Evolutionary conservation across 2,113 vertebrate species (phyloP), one percentile per base, ranked within the genome.

Genomic region (Ptyas mucosa): DNA sequence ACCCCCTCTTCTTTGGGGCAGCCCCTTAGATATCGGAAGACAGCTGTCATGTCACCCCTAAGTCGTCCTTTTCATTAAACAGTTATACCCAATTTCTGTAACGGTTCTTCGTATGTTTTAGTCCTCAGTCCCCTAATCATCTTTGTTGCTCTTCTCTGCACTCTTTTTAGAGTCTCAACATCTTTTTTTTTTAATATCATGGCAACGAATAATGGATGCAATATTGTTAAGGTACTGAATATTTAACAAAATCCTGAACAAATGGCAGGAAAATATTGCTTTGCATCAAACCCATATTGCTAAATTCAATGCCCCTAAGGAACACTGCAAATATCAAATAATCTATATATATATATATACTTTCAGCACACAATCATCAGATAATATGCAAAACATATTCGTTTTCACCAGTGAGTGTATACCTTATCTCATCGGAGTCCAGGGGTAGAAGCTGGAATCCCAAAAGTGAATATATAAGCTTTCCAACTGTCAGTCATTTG

Each of bases 361-460:
- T 87, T 51, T 57, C 57, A 92, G 24, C 64, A 90, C 24, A 93
- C 94, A 96, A 92, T 87, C 24, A 94, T 61, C 26, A 53, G 26
- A 87, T 46, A 9, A 57, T 2, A 91, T 57, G 9, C 29, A 94
- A 46, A 46, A 61, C 29, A 90, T 43, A 90, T 43, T 5, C 90
- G 90, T 89, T 95, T 97, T 96, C 85, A 96, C 93, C 55, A 29
- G 10, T 23, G 34, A 49, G 3, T 5, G 24, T 53, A 39, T 89
- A 86, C 15, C 20, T 49, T 64, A 57, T 90, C 92, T 49, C 18
- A 43, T 34, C 46, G 20, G 7, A 87, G 81, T 34, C 75, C 23
- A 21, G 39, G n/a, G 23, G 52, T 3, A 86, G 39, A 57, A 43
- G 53, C 15, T 86, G n/a, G 24, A 43, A n/a, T 51, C 55, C 86